phyloP scores from a whole-genome alignment of 2,888 invertebrate species.

The Papilio gigon region DNA sequence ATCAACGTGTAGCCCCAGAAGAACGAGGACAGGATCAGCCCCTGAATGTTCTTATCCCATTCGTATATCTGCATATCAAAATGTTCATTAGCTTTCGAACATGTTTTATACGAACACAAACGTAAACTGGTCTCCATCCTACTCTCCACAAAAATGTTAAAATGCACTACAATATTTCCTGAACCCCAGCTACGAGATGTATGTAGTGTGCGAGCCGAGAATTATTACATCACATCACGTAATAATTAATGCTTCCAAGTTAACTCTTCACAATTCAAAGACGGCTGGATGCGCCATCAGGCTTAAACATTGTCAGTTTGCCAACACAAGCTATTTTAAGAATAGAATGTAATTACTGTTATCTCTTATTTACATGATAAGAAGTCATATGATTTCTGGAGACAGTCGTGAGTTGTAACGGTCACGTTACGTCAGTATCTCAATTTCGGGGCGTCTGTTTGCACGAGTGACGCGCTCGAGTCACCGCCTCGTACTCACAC shows the following conservation, averaged over 20 bases:
- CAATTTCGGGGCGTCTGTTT: background rate
- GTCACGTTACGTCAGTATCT: background rate
- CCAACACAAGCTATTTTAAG: background rate
- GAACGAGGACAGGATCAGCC: slow-evolving; percentile 87
- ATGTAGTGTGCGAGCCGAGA: no score
- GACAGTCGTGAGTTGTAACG: background rate
- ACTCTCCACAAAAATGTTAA: background rate
- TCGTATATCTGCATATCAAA: slow-evolving; percentile 64
- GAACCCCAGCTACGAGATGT: no score
- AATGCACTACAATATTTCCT: no score
- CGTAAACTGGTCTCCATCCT: background rate
- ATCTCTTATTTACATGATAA: slow-evolving; percentile 5
- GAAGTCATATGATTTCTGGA: slow-evolving; percentile 9
- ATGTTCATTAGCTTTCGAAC: background rate
- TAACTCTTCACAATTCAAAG: background rate
- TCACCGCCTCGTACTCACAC: background rate
- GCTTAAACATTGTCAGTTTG: background rate
- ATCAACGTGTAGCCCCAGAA: slow-evolving; percentile 90
- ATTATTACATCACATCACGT: background rate
- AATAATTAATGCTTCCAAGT: background rate
- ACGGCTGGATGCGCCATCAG: background rate
- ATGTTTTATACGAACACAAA: background rate
- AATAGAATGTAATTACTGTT: background rate
- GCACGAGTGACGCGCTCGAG: background rate
- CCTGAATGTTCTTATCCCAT: slow-evolving; percentile 83